Conservation (phyloP, 2,113 vertebrate genomes). For the Pelecanoides urinatrix region DNA sequence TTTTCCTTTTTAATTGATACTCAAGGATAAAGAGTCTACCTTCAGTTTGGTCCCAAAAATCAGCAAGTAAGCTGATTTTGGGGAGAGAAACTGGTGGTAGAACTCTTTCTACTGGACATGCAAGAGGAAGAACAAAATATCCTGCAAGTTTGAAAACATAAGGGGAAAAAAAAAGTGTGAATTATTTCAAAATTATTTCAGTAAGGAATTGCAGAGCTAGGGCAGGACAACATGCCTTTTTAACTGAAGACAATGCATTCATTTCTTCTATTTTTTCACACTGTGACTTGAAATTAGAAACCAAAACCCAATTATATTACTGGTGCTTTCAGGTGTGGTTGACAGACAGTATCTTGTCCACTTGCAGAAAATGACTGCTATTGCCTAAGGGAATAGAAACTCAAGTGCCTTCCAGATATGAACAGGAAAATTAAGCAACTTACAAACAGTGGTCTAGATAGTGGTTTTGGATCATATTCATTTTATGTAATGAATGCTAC, state of each 20-base stretch:
- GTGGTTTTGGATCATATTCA: not conserved
- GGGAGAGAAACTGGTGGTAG: not conserved
- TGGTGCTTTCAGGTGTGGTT: not conserved
- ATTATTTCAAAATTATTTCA: not conserved
- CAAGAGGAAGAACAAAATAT: not conserved
- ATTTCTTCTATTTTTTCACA: not conserved
- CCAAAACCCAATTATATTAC: not conserved
- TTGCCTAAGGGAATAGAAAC: not conserved
- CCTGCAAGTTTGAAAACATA: not conserved
- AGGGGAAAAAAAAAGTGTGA: not conserved
- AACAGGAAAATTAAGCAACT: not conserved
- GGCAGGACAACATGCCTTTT: not conserved
- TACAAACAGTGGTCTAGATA: not conserved
- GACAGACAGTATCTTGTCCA: not conserved
- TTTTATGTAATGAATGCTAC: not conserved
- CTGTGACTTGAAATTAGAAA: not conserved
- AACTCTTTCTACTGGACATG: not conserved
- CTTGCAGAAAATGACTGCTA: not conserved
- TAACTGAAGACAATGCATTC: not conserved
- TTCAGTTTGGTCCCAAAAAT: not conserved
- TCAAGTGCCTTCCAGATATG: not conserved
- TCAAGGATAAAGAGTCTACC: not conserved
- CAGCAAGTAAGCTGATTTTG: not conserved
- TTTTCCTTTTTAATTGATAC: not conserved
- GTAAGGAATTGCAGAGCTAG: not conserved